A percentile compares a stretch with the other conserved stretches of the same genome.
Evolutionary conservation across 2,888 invertebrate genomes (phyloP).

Genomic region (Phaedon cochleariae): DNA sequence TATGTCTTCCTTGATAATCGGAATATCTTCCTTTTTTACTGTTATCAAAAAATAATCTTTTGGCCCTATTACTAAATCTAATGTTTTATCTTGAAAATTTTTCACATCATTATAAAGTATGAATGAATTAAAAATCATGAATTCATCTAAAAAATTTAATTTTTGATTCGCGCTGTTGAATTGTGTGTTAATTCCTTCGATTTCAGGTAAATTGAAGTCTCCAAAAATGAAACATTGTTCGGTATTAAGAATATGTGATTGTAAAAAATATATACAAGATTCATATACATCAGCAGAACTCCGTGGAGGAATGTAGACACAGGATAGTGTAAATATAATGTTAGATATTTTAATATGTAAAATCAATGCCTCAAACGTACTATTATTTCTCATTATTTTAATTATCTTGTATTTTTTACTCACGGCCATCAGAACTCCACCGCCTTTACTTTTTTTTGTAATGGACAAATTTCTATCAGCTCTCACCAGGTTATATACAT

Average conservation of each 20-base stretch:
- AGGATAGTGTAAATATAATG: background rate
- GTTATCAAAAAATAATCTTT: background rate
- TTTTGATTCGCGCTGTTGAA: too few relatives aligned
- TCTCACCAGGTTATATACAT: slow-evolving; percentile 4
- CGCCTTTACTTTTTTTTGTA: background rate
- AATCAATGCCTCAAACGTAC: background rate
- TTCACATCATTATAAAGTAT: background rate
- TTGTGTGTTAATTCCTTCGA: too few relatives aligned
- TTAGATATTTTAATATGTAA: background rate
- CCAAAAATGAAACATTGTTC: too few relatives aligned
- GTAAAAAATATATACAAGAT: background rate
- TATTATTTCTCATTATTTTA: background rate
- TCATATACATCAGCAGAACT: slow-evolving; percentile 3
- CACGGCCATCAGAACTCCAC: background rate
- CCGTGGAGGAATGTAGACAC: slow-evolving; percentile 1
- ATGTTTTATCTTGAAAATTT: slow-evolving; percentile 4
- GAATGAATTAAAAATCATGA: background rate
- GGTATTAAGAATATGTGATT: background rate
- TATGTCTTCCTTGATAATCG: slow-evolving; percentile 3
- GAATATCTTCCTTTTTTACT: background rate
- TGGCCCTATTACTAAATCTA: slow-evolving; percentile 4
- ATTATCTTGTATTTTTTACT: slow-evolving; percentile 6
- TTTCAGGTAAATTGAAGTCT: too few relatives aligned
- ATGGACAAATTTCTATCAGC: slow-evolving; percentile 1
- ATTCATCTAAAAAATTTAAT: too few relatives aligned